Evolutionary conservation across 2,113 vertebrate species (phyloP).

Genomic region (Pseudorectes ferrugineus): DNA sequence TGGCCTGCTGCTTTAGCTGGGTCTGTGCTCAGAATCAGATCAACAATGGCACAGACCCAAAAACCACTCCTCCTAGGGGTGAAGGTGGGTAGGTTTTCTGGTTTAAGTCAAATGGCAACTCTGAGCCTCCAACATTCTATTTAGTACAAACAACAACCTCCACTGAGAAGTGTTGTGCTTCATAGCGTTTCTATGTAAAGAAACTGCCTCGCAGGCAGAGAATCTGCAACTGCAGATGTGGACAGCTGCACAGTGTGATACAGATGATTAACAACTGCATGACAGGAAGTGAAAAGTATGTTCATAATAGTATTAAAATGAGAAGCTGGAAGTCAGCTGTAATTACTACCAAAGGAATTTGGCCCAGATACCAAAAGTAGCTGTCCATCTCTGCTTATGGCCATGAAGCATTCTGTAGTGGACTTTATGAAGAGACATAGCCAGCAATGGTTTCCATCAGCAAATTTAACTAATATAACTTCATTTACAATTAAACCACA

Average conservation of each 20-base stretch:
- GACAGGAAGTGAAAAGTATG: slow-evolving; percentile 30
- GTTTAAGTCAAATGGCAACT: neutral
- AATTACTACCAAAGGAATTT: slow-evolving; percentile 21
- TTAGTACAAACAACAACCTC: neutral
- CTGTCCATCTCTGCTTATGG: neutral
- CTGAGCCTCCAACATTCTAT: neutral
- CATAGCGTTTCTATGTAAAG: neutral
- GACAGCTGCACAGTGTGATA: neutral
- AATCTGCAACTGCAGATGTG: neutral
- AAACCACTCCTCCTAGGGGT: neutral
- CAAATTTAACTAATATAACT: neutral
- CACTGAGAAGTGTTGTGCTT: neutral
- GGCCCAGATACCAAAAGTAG: slow-evolving; percentile 21
- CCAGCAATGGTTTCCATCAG: neutral
- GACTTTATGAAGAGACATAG: neutral
- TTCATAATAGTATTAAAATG: neutral
- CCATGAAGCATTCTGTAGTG: neutral
- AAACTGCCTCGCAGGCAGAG: neutral
- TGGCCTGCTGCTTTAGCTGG: neutral
- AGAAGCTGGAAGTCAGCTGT: neutral
- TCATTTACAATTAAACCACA: neutral
- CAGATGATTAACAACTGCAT: neutral
- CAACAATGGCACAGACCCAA: neutral
- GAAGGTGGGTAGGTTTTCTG: neutral
- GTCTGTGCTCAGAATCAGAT: neutral